Evolutionary conservation across 2,113 vertebrate species (phyloP), one percentile per base, ranked within the genome.

Genomic region (Progne subis): DNA sequence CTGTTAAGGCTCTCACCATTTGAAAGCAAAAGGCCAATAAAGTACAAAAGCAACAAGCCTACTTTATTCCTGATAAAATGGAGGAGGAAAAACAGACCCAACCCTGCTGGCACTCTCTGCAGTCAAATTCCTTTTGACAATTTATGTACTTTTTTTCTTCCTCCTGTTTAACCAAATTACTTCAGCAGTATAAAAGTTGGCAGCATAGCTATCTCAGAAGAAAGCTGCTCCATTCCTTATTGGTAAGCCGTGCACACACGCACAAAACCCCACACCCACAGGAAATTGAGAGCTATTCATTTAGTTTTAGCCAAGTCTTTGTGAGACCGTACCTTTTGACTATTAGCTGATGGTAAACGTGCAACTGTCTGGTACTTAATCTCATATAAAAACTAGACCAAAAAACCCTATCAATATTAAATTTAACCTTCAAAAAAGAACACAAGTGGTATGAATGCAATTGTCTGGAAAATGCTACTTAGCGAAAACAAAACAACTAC

Each of bases 401-500:
- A 77, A 85, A 79, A 65, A 52, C 41, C 41, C 71, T 52, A 91
- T 19, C 68, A 88, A 78, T 44, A 70, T 75, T 67, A 74, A 77
- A 74, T 67, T 75, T 88, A 80, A 96, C 71, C 92, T 94, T 93
- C 91, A 78, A 37, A 74, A 83, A 77, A 85, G 64, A 74, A 86
- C 47, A 65, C 43, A 59, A 91, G 50, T 49, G 56, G 56, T 70
- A 90, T 86, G 71, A 96, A 93, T 49, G 63, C 52, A 83, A 74
- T 90, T 88, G 90, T 85, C 56, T 81, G 90, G 76, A 93, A 90
- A 97, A 95, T 31, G 85, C 49, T 92, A 90, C 76, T 96, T 92
- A 93, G 64, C 94, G 95, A 96, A 95, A 96, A 46, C 89, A 90
- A 95, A 94, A 97, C 90, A 86, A 69, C 74, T 82, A 93, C 95